These are phyloP conservation scores for Orthosia incerta DNA, from an alignment of 2,888 invertebrate genomes.

Conservation along the genomic window DNA sequence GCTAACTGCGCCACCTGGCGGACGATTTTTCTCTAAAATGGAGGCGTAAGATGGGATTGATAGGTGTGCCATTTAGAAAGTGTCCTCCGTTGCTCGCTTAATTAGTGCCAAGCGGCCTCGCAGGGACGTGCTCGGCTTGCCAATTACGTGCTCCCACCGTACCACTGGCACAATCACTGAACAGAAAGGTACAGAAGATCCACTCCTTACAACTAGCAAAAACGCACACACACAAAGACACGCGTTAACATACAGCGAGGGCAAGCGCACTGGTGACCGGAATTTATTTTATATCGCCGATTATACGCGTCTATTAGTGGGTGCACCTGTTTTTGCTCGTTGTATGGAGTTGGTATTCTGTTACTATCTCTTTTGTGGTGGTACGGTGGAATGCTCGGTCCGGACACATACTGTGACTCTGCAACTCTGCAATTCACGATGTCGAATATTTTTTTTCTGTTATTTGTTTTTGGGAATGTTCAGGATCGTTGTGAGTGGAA, in stretches of 20 bases:
- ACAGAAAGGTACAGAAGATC: conserved; percentile 10
- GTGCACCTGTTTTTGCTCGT: neutral
- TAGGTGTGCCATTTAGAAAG: conserved; percentile 71
- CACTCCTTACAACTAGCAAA: neutral
- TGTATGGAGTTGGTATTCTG: conserved; percentile 1
- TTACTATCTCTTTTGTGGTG: neutral
- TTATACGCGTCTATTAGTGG: neutral
- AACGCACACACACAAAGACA: neutral
- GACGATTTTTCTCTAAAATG: conserved; percentile 70
- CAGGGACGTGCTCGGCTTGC: conserved; percentile 64
- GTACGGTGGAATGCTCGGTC: neutral
- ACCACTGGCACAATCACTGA: neutral
- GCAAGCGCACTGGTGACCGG: neutral
- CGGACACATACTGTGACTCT: conserved; percentile 32
- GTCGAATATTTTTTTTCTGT: conserved; percentile 27
- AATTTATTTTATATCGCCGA: neutral
- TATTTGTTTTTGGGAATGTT: conserved; percentile 40
- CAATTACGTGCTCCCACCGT: conserved; percentile 50
- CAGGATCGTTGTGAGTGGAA: conserved; percentile 10
- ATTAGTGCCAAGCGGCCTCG: conserved; percentile 65
- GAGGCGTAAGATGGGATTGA: conserved; percentile 74
- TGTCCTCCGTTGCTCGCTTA: conserved; percentile 68
- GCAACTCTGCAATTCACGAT: conserved; percentile 50
- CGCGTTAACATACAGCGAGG: neutral
- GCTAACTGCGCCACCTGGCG: conserved; percentile 59